Conservation (phyloP, 2,888 invertebrate species). For the Villa cingulata region DNA sequence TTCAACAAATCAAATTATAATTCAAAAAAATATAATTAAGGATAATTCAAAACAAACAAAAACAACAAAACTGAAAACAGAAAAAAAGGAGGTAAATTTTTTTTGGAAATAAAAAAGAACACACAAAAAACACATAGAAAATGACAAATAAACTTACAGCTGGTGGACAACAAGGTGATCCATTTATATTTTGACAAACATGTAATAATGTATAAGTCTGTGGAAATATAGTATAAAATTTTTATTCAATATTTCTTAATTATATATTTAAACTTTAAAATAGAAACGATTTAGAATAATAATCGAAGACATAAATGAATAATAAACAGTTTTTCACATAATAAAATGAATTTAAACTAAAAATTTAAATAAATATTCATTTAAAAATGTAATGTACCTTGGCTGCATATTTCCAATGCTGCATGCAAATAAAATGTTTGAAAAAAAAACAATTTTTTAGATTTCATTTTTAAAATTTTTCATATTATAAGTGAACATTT, state of each 20-base stretch:
- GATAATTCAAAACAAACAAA: too few species aligned
- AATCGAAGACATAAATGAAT: too few species aligned
- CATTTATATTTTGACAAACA: constrained; percentile 75
- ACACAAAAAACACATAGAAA: too few species aligned
- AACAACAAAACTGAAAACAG: too few species aligned
- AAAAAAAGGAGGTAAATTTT: too few species aligned
- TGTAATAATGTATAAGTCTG: constrained; percentile 86
- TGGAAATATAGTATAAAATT: constrained; percentile 23
- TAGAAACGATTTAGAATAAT: too few species aligned
- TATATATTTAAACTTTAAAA: too few species aligned
- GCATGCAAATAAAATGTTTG: constrained; percentile 19
- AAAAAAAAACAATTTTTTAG: background rate
- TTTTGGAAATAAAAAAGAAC: too few species aligned
- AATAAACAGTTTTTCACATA: too few species aligned
- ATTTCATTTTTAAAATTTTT: background rate
- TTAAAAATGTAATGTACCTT: constrained; percentile 21
- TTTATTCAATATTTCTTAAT: background rate
- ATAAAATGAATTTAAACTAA: too few species aligned
- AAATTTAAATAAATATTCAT: background rate
- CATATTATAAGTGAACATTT: background rate
- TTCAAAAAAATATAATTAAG: too few species aligned
- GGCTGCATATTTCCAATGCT: constrained; percentile 36
- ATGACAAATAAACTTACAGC: constrained; percentile 47
- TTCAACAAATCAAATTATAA: too few species aligned
- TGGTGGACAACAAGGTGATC: constrained; percentile 70